Percentiles rank a stretch among this genome's conserved stretches.
These are phyloP conservation scores for Drosophila murphyi DNA, from an alignment of 1,140 invertebrate genomes.

Conservation along the genomic window DNA sequence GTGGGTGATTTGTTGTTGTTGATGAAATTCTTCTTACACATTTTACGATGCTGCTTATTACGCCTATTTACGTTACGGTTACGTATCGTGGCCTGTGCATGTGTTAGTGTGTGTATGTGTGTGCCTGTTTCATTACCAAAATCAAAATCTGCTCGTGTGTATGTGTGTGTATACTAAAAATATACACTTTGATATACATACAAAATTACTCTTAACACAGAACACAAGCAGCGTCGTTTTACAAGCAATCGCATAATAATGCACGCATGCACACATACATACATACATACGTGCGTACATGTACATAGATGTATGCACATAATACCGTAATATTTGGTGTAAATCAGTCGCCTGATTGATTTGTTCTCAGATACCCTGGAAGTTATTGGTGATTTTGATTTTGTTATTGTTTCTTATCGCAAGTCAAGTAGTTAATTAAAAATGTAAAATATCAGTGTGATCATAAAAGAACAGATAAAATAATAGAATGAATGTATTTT, in stretches of 20 bases:
- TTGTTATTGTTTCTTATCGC: no score
- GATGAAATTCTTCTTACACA: slow-evolving; percentile 20
- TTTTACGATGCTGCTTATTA: slow-evolving; percentile 48
- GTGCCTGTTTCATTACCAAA: slow-evolving; percentile 48
- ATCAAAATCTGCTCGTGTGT: slow-evolving; percentile 18
- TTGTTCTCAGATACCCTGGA: no score
- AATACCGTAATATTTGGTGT: no score
- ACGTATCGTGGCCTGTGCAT: no score
- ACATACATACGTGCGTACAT: slow-evolving; percentile 27
- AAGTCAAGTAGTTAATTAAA: no score
- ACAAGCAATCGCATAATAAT: slow-evolving; percentile 29
- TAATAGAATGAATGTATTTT: no score
- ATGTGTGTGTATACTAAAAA: slow-evolving; percentile 42
- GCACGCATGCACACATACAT: slow-evolving; percentile 28
- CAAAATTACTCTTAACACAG: slow-evolving; percentile 24
- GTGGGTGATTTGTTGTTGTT: slow-evolving; percentile 41
- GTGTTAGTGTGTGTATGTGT: slow-evolving; percentile 5
- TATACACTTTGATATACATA: slow-evolving; percentile 36
- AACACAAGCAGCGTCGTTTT: slow-evolving; percentile 17
- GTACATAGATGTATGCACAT: slow-evolving; percentile 1
- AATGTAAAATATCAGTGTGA: no score
- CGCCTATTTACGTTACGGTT: slow-evolving; percentile 67
- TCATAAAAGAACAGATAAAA: no score
- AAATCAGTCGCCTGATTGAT: no score
- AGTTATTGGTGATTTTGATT: no score